These are phyloP conservation scores for Drepana falcataria DNA, from an alignment of 2,888 invertebrate species.

Conservation along the genomic window DNA sequence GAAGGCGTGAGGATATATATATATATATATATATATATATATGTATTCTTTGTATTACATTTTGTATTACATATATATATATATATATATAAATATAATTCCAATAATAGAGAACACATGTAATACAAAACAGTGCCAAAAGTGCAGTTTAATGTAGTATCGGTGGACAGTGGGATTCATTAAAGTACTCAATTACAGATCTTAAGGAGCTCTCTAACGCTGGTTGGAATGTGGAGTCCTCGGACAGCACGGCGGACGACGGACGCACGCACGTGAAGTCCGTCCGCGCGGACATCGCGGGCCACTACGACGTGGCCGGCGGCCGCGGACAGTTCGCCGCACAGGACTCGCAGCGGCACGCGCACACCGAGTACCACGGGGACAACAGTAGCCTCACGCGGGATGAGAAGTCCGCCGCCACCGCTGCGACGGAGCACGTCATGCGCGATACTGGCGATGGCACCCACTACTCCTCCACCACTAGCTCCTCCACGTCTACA, in stretches of 20 bases:
- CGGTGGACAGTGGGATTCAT: neutral
- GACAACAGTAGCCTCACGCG: constrained; percentile 61
- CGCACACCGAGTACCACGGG: constrained; percentile 64
- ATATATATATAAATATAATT: no score
- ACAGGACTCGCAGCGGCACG: constrained; percentile 79
- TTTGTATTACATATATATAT: no score
- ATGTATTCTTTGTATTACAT: no score
- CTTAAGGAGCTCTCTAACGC: constrained; percentile 71
- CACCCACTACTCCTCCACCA: constrained; percentile 51
- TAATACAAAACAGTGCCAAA: no score
- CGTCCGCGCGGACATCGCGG: constrained; percentile 81
- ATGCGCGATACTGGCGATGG: constrained; percentile 63
- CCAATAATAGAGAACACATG: no score
- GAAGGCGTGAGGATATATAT: no score
- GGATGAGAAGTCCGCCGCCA: constrained; percentile 53
- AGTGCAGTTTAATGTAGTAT: no score
- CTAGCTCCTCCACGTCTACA: constrained; percentile 52
- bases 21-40: no score
- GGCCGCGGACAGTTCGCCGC: constrained; percentile 83
- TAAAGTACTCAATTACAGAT: constrained; percentile 46
- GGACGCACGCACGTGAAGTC: constrained; percentile 81
- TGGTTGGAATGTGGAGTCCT: constrained; percentile 83
- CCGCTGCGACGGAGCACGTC: constrained; percentile 59
- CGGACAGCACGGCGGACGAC: constrained; percentile 80
- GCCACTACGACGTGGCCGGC: constrained; percentile 80